Conservation (phyloP, 2,113 vertebrate species). For the Dicrurus megarhynchus region DNA sequence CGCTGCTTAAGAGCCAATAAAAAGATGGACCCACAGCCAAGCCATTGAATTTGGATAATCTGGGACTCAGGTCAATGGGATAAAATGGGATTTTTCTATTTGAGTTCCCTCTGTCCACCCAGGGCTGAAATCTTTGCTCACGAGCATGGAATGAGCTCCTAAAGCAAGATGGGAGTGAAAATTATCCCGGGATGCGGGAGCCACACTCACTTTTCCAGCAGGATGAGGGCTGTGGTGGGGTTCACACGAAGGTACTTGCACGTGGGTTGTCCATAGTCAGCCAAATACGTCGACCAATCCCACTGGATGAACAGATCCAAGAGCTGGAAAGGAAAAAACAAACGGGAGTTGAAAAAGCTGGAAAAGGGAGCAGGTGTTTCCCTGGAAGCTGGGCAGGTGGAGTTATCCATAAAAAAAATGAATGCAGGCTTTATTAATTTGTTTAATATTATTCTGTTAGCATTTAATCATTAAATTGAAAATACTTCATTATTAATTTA, state of each 20-base stretch:
- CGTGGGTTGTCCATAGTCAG: slow-evolving; percentile 89
- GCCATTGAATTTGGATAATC: neutral
- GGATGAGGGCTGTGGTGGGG: slow-evolving; percentile 85
- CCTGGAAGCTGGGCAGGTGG: neutral
- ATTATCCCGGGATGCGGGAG: fast-evolving
- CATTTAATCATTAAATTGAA: fast-evolving
- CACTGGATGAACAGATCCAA: slow-evolving; percentile 96
- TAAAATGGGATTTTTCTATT: neutral
- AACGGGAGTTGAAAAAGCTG: neutral
- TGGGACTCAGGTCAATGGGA: neutral
- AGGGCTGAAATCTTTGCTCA: neutral
- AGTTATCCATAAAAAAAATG: neutral
- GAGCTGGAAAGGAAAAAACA: slow-evolving; percentile 72
- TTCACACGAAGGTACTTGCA: slow-evolving; percentile 95
- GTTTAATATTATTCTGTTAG: no score
- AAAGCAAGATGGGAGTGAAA: fast-evolving
- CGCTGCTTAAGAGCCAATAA: neutral
- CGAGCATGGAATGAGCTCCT: neutral
- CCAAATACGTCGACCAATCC: slow-evolving; percentile 96
- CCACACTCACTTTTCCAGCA: slow-evolving; percentile 92
- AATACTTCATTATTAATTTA: neutral
- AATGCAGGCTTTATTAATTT: neutral
- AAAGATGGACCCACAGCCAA: neutral
- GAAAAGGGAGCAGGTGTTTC: neutral
- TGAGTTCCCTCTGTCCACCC: neutral